Evolutionary conservation across 2,888 invertebrate genomes (phyloP), one percentile per base, ranked within the genome.

Genomic region (Chymomyza caudatula): DNA sequence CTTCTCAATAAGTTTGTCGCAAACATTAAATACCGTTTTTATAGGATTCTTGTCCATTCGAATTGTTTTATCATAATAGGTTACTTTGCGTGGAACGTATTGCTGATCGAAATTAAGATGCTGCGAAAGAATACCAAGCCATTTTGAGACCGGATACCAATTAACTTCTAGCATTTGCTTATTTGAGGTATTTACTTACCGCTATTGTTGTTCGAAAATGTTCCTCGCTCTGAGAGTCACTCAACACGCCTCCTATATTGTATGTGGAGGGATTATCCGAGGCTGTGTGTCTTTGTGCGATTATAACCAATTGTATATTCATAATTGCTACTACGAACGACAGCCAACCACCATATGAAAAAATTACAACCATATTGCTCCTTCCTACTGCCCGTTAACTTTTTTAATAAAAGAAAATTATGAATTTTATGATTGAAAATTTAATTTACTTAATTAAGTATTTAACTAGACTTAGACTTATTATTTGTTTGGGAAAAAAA

Each of bases 31-130:
- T 0, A 98, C 98, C 0, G 98, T 98, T 85, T 96, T 94, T 72
- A 98, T 98, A 0, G 98, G 98, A 91, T 98, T 98, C 47, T 96
- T 94, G 88, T 98, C 97, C 96, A 98, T 98, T 65, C 95, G 92
- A 83, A 98, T 96, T 4, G 97, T 95, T 73, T 95, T 95, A 74
- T 96, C 95, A 86, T 96, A 95, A 85, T 97, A 96, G 0, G 96
- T 96, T 5, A 96, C 94, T 59, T 96, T 96, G 72, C 94, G 93
- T 2, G 95, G 95, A 29, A 97, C 95, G 88, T 96, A 96, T 69
- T 94, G 93, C 71, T 93, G 93, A 89, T 96, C 95, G 88, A 96
- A 96, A 89, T 97, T 97, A 44, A 96, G 91, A 87, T 95, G 94
- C 97, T 97, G 91, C 8, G 64, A 61, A 5, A 64, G 2, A 52